Evolutionary conservation across 2,113 vertebrate species (phyloP).

Genomic region (Myrmecobius fasciatus): DNA sequence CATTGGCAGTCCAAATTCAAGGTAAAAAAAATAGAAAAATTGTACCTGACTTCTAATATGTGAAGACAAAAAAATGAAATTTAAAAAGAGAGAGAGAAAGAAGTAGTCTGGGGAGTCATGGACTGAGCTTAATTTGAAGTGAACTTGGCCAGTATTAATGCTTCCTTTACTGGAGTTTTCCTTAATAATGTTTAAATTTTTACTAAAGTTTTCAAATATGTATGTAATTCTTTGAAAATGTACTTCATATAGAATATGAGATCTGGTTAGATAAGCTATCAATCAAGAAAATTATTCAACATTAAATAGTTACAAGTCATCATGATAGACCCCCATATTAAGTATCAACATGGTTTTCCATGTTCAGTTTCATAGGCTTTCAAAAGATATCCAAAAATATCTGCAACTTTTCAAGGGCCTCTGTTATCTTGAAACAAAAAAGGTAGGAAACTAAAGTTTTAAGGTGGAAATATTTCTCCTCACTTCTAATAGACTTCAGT

Average conservation of each 20-base stretch:
- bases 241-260: not conserved
- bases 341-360: not conserved
- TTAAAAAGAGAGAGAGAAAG: not conserved
- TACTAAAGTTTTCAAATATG: not conserved
- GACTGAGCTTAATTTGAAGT: not conserved
- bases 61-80: not conserved
- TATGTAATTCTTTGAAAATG: not conserved
- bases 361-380: not conserved
- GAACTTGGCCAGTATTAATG: not conserved
- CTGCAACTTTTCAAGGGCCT: not conserved
- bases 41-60: not conserved
- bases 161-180: not conserved
- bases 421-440: not conserved
- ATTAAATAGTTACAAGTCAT: not conserved
- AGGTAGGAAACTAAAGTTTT: not conserved
- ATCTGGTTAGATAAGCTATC: not conserved
- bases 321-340: not conserved
- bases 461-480: not conserved
- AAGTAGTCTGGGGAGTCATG: not conserved
- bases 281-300: not conserved
- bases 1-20: not conserved
- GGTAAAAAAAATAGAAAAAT: not conserved
- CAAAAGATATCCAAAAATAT: not conserved
- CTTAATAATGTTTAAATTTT: not conserved
- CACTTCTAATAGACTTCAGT: not conserved